Evolutionary conservation across 2,888 invertebrate genomes (phyloP), one percentile per base, ranked within the genome.

Genomic region (Chironomus tentans): DNA sequence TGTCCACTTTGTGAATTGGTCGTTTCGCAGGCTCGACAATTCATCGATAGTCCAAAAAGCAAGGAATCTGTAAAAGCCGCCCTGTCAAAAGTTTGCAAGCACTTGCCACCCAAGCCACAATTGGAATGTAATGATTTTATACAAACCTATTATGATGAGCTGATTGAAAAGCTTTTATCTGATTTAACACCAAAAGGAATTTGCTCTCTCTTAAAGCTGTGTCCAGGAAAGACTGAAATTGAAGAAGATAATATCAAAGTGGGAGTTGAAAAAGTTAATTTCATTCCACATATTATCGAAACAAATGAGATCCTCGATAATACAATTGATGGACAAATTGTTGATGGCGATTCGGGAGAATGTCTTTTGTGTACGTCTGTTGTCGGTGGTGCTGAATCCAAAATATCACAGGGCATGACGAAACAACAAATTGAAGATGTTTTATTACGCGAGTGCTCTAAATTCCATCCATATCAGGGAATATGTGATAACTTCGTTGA

Each of bases 1-100:
- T 95, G 96, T 81, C 91, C 93, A 0, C 84, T 96, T 7, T 97
- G 97, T 80, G 86, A 95, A 77, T 91, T 94, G 82, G 93, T 93
- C 3, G 88, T 95, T 0, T 87, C 89, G 77, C 89, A 93, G 82
- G 83, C 95, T n/a, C 91, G 93, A 80, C 84, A 87, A 48, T 86
- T 89, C 83, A 87, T 95, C 12, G 89, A 90, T 80, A 86, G 89
- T 78, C 89, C 93, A 79, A 91, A 88, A 80, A 92, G 92, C 46
- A 91, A 92, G 88, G 88, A 85, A 21, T 88, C 86, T 79, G 92
- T 95, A 79, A 87, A 89, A 79, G 80, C 85, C 13, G 91, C 90
- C 7, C 85, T 95, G 18, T 87, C 90, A 79, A 87, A 87, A 77
- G 86, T 95, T 0, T 95, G 95, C 84, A 81, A 80, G 4, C 88